These are phyloP conservation scores for Xenopus petersii DNA, from an alignment of 2,797 vertebrate genomes.

Conservation along the genomic window DNA sequence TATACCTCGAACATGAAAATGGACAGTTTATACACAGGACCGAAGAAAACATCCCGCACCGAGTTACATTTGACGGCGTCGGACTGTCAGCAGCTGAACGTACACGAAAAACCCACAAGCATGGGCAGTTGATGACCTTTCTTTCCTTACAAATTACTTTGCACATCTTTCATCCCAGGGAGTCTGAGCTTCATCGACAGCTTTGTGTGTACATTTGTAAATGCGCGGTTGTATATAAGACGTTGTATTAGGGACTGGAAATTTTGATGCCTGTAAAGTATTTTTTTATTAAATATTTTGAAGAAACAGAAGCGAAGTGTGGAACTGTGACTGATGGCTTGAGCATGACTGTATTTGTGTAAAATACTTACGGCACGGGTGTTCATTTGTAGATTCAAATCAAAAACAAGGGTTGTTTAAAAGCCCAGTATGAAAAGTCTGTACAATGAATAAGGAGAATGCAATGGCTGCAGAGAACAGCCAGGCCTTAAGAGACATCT, in stretches of 20 bases:
- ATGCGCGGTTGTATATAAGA: conserved; percentile 27
- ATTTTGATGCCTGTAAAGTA: conserved; percentile 34
- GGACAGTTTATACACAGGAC: conserved; percentile 46
- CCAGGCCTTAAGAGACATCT: too few relatives aligned
- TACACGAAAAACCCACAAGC: conserved; percentile 41
- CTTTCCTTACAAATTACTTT: background rate
- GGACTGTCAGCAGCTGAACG: conserved; percentile 50
- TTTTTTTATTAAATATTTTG: conserved; percentile 28
- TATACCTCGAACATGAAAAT: conserved; percentile 65
- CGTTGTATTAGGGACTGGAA: background rate
- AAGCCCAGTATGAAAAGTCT: too few relatives aligned
- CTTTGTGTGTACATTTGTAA: conserved; percentile 26
- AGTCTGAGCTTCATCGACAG: background rate
- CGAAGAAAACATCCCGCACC: conserved; percentile 53
- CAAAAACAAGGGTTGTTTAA: too few relatives aligned
- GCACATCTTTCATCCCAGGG: conserved; percentile 37
- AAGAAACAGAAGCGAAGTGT: too few relatives aligned
- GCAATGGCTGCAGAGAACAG: too few relatives aligned
- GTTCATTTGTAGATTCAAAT: too few relatives aligned
- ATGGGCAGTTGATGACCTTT: conserved; percentile 41
- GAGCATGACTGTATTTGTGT: too few relatives aligned
- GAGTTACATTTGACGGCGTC: conserved; percentile 55
- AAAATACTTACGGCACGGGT: too few relatives aligned
- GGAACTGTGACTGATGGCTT: too few relatives aligned
- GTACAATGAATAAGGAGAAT: too few relatives aligned